Percentiles rank a stretch among this genome's conserved stretches.
Conservation (phyloP, 2,888 invertebrate species). For the Thymelicus lineola region DNA sequence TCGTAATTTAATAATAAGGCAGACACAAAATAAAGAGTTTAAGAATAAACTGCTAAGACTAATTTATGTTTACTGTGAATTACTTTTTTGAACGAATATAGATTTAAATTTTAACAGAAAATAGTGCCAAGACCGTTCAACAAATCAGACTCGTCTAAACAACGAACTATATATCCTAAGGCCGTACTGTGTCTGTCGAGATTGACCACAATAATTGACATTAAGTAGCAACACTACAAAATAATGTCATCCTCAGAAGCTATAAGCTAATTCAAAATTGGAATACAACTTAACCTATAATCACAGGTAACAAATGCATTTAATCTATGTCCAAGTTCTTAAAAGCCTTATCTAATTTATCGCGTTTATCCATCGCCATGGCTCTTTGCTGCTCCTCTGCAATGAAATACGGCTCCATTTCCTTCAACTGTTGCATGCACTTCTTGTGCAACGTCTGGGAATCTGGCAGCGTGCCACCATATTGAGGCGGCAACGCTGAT, state of each 20-base stretch:
- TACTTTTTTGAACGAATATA: too few species aligned
- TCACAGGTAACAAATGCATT: conserved; percentile 4
- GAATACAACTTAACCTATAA: conserved; percentile 3
- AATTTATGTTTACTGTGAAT: too few species aligned
- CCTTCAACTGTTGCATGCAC: conserved; percentile 67
- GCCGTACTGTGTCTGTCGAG: not conserved
- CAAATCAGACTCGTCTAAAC: too few species aligned
- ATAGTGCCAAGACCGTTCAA: too few species aligned
- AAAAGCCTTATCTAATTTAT: conserved; percentile 87
- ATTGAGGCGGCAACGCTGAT: conserved; percentile 85
- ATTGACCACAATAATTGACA: conserved; percentile 8
- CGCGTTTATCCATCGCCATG: conserved; percentile 70
- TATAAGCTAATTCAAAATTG: not conserved
- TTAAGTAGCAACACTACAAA: not conserved
- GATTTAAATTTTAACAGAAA: too few species aligned
- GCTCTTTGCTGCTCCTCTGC: conserved; percentile 75
- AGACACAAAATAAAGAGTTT: too few species aligned
- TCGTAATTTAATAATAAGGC: too few species aligned
- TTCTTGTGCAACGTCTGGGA: conserved; percentile 73
- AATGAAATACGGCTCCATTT: conserved; percentile 68
- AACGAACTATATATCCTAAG: not conserved
- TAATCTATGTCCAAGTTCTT: conserved; percentile 90
- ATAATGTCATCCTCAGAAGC: not conserved
- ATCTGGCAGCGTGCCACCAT: conserved; percentile 85
- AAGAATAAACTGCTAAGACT: too few species aligned